A percentile compares a stretch with the other conserved stretches of the same genome.
Evolutionary conservation across 92 coral and sea anemone genomes (phyloP).

Genomic region (Paramuricea clavata): DNA sequence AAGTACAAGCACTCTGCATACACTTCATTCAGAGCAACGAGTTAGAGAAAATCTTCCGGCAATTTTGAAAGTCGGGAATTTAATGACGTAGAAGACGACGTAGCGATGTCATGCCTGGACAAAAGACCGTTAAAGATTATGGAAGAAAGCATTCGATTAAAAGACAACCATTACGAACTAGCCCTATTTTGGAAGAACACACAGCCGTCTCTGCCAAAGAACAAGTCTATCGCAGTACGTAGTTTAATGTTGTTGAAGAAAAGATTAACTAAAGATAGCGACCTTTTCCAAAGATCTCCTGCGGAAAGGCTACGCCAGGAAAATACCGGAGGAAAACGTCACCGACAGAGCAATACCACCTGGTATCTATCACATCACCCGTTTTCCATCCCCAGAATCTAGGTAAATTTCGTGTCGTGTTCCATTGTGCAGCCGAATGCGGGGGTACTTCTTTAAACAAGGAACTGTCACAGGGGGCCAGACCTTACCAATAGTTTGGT

Average conservation of each 20-base stretch:
- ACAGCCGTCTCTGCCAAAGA: conserved; percentile 48
- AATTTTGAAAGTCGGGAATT: conserved; percentile 60
- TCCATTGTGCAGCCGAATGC: conserved; percentile 47
- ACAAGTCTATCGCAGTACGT: conserved; percentile 51
- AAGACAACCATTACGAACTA: conserved; percentile 59
- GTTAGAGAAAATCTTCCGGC: conserved; percentile 40
- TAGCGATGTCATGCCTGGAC: conserved; percentile 61
- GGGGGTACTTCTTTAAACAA: conserved; percentile 35
- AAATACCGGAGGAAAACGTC: conserved; percentile 31
- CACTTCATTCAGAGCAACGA: conserved; percentile 43
- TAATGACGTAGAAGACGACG: conserved; percentile 49
- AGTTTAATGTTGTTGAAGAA: conserved; percentile 48
- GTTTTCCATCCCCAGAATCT: conserved; percentile 63
- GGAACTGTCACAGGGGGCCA: conserved; percentile 24
- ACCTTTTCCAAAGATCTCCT: conserved; percentile 30
- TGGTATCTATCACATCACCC: conserved; percentile 66
- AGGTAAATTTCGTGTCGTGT: conserved; percentile 40
- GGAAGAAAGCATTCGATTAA: conserved; percentile 36
- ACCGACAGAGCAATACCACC: no score
- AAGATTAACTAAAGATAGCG: conserved; percentile 32
- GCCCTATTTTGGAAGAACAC: conserved; percentile 64
- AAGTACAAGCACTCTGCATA: conserved; percentile 69
- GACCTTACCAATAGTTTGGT: background rate
- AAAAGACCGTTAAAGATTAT: conserved; percentile 45
- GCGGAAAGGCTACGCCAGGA: conserved; percentile 27